Base-by-base conservation (phyloP, 1,140 invertebrate species). In the Caligus rogercresseyi region DNA sequence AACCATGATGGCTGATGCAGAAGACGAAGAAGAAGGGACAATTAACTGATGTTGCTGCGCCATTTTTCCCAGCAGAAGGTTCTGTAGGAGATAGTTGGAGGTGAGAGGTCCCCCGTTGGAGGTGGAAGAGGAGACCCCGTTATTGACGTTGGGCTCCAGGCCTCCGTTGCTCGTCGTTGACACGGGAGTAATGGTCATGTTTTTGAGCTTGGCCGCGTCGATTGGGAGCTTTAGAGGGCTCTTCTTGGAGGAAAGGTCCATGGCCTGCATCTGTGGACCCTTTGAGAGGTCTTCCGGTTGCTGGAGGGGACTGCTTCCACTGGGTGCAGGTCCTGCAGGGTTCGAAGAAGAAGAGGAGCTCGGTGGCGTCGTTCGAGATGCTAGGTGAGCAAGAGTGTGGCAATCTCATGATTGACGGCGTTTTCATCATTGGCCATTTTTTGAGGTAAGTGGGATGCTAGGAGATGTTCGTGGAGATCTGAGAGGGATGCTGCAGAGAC, bases 81-180 rank as follows among this genome's bases (percentile, higher is more conserved):
- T 63, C 18, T 63, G 61, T 11, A 63, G 61, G 21, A 63, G 53
- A 53, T 63, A 63, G 16, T 60, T 60, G 14, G 57, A 60, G 57
- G 16, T 60, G n/a, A 60, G 31, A n/a, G n/a, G n/a, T n/a, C n/a
- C n/a, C 25, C 18, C n/a, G 14, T 15, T 16, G 43, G 25, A 61
- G 3, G 26, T 16, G 21, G 26, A 21, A 11, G 11, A 61, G 43
- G n/a, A 26, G 3, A 25, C n/a, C 13, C 4, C 13, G 53, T 20
- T 54, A 3, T 14, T 19, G 20, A 14, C n/a, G n/a, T 13, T 25
- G 13, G n/a, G 52, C 52, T 25, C 52, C 14, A 21, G 16, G 13
- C 16, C 16, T 13, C 16, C 16, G 20, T 57, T 43, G 31, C 7
- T 11, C 31, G 31, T 43, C 7, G 31, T 43, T n/a, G 31, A 11